Percentiles rank a stretch among this genome's conserved stretches.
These are phyloP conservation scores for Sebastes diaconus DNA, from an alignment of 2,797 vertebrate genomes.

Conservation along the genomic window DNA sequence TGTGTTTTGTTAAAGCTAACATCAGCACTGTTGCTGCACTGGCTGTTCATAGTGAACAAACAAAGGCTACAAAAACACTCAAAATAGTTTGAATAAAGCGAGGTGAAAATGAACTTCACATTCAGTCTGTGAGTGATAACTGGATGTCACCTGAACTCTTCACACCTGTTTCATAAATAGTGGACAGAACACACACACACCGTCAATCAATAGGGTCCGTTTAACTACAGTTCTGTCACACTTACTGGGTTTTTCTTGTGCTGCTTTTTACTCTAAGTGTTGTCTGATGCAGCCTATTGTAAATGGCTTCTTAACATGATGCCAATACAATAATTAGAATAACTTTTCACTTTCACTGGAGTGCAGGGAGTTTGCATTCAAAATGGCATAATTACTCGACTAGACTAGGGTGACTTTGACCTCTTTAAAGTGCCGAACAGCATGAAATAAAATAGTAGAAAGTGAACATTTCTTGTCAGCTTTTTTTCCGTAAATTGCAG, in stretches of 20 bases:
- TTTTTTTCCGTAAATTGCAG: neutral
- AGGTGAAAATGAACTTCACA: neutral
- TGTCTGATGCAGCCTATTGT: slow-evolving; percentile 3
- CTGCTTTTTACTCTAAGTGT: neutral
- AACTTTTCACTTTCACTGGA: neutral
- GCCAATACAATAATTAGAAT: slow-evolving; percentile 14
- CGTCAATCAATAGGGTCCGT: neutral
- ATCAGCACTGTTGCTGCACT: neutral
- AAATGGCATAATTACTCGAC: neutral
- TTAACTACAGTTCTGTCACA: slow-evolving; percentile 33
- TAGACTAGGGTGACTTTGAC: neutral
- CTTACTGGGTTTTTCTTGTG: neutral
- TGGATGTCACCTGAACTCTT: neutral
- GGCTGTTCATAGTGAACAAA: neutral
- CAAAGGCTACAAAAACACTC: neutral
- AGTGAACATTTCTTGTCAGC: neutral
- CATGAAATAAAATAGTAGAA: neutral
- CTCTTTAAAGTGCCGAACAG: neutral
- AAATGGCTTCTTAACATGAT: slow-evolving; percentile 1
- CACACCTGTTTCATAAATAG: neutral
- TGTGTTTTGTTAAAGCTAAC: too few species aligned
- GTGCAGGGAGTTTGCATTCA: neutral
- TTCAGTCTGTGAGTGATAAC: neutral
- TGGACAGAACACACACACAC: neutral
- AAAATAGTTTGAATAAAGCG: neutral